Conservation (phyloP, 2,888 invertebrate genomes). For the Octodonta nipae region DNA sequence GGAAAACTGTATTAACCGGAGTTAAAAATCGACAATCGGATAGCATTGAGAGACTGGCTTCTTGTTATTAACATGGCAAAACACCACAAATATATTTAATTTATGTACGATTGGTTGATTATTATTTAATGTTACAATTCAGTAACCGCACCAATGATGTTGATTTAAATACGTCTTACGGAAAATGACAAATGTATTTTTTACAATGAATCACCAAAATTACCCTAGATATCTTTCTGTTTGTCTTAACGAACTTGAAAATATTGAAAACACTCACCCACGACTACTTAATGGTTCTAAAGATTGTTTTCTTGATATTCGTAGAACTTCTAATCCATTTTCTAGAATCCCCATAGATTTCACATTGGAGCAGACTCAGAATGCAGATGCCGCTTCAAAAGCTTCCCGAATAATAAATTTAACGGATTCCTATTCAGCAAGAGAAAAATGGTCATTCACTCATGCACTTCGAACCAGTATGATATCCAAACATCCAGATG, state of each 20-base stretch:
- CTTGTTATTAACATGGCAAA: conserved; percentile 1
- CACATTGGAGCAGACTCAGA: not conserved
- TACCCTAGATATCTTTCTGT: not conserved
- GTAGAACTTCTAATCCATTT: not conserved
- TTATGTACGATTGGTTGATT: not conserved
- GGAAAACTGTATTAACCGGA: too few species aligned
- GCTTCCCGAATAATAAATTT: not conserved
- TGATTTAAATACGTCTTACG: too few species aligned
- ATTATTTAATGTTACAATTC: not conserved
- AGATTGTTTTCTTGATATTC: not conserved
- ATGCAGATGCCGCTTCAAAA: not conserved
- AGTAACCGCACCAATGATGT: not conserved
- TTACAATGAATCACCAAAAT: conserved; percentile 1
- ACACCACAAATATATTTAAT: not conserved
- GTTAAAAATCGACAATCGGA: too few species aligned
- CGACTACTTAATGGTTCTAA: not conserved
- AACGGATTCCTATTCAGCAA: not conserved
- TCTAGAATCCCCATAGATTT: not conserved
- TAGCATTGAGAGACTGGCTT: too few species aligned
- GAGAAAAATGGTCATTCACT: not conserved
- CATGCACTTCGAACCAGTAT: not conserved
- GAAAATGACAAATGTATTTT: too few species aligned
- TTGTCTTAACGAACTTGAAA: not conserved
- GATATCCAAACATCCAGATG: not conserved
- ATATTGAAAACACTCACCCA: not conserved